Base-by-base conservation (phyloP, 2,888 invertebrate species). In the Lithosia quadra region DNA sequence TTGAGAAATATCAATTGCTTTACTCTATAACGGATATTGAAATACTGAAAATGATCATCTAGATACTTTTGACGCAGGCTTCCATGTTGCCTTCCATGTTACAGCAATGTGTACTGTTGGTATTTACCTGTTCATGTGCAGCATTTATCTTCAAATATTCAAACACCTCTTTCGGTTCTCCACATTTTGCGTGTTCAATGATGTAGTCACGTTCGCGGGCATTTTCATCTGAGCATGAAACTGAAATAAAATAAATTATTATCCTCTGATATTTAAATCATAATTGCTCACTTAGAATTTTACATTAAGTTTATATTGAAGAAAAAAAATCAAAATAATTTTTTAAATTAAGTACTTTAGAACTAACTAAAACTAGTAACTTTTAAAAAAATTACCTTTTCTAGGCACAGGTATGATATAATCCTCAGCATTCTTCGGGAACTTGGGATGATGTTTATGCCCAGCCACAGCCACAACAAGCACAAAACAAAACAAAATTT, bases 91-190 rank as follows among this genome's bases (percentile, higher is more conserved):
- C 24, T 9, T 18, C 11, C 18, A 43, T 4, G 24, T 39, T 24
- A 18, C 22, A 39, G 24, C 15, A 2, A 15, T 24, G 8, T 11
- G 28, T 33, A 28, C 8, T 22, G 18, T 18, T 4, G 18, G 8
- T 62, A 39, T 21, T 64, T 87, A 94, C 94, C 91, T 91, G 90
- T 77, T 92, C 88, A 69, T 92, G 90, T 9, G 90, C 87, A 28
- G 86, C 88, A 70, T 86, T 85, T 1, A 88, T 86, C 22, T 88
- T 87, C 56, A 95, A 81, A 65, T 88, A 86, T 18, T 91, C 84
- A 83, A 94, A 94, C 36, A 91, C 91, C 43, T 93, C 93, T 77
- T 91, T 92, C 9, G 95, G 94, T 15, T 86, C 88, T 15, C 94
- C 93, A 69, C 95, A 95, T 72, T 86, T 89, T 18, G 95, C 90